Conservation (phyloP, 2,797 vertebrate species). For the Parambassis ranga region DNA sequence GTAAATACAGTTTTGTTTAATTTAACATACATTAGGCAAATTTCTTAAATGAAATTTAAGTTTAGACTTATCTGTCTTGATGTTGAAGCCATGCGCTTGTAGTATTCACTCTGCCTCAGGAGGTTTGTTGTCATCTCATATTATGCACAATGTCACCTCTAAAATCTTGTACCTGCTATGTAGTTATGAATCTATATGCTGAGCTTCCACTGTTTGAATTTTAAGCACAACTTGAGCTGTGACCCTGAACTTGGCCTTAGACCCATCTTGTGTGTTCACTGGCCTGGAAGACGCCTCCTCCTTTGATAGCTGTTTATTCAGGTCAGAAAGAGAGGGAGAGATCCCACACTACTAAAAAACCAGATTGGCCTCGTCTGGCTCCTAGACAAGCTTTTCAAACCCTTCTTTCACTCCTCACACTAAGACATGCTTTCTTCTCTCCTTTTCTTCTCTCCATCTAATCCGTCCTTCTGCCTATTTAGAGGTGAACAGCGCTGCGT, state of each 20-base stretch:
- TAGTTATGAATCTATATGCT: slow-evolving; percentile 9
- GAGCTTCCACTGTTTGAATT: background rate
- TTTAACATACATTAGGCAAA: background rate
- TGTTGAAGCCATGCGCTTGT: background rate
- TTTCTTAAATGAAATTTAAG: background rate
- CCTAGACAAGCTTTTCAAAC: slow-evolving; percentile 69
- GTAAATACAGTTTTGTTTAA: no score
- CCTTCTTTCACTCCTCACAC: slow-evolving; percentile 71
- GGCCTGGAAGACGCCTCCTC: slow-evolving; percentile 54
- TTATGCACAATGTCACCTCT: background rate
- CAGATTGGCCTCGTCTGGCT: slow-evolving; percentile 71
- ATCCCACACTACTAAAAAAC: slow-evolving; percentile 73
- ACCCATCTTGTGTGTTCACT: slow-evolving; percentile 50
- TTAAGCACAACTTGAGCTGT: slow-evolving; percentile 24
- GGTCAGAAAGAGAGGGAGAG: slow-evolving; percentile 61
- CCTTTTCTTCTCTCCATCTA: slow-evolving; percentile 62
- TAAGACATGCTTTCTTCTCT: slow-evolving; percentile 75
- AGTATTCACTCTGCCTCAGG: background rate
- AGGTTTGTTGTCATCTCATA: background rate
- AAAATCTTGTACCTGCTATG: background rate
- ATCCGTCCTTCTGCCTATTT: slow-evolving; percentile 77
- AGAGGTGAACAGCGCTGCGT: slow-evolving; percentile 72
- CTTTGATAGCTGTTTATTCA: slow-evolving; percentile 77
- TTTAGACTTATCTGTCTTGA: background rate
- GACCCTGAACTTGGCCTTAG: slow-evolving; percentile 60